Evolutionary conservation across 2,797 vertebrate species (phyloP).

Genomic region (Pseudopleuronectes americanus): DNA sequence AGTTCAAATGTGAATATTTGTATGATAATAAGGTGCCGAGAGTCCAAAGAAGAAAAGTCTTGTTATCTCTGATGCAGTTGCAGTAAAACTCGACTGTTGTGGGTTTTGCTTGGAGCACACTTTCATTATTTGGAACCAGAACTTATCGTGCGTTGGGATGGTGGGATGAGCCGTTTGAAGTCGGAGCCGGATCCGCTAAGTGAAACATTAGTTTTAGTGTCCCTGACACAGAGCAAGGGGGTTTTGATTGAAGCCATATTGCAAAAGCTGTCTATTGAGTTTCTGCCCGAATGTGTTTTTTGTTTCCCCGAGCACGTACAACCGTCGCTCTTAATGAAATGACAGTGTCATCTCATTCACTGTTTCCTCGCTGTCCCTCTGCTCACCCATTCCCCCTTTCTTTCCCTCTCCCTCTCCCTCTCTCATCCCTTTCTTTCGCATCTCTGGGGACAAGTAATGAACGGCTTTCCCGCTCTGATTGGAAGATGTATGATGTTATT

Average conservation of each 20-base stretch:
- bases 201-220: constrained; percentile 59
- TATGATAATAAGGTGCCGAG: constrained; percentile 11
- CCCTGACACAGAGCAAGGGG: constrained; percentile 34
- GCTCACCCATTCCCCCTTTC: constrained; percentile 32
- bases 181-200: constrained; percentile 41
- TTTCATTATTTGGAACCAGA: constrained; percentile 37
- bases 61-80: constrained; percentile 20
- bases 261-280: constrained; percentile 63
- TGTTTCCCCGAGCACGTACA: constrained; percentile 26
- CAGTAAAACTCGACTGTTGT: constrained; percentile 18
- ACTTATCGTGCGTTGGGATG: constrained; percentile 33
- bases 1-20: constrained; percentile 12
- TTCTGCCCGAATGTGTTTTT: constrained; percentile 58
- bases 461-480: constrained; percentile 62
- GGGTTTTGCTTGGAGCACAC: constrained; percentile 11
- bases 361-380: constrained; percentile 35
- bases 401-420: constrained; percentile 12
- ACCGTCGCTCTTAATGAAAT: constrained; percentile 68
- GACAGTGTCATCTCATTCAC: constrained; percentile 54
- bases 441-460: constrained; percentile 66
- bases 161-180: constrained; percentile 25
- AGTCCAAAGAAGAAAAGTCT: background rate
- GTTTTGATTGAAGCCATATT: constrained; percentile 64
- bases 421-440: constrained; percentile 51
- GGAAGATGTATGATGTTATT: constrained; percentile 75